Percentiles rank a stretch among this genome's conserved stretches.
phyloP scores from a whole-genome alignment of 2,888 invertebrate species.

The Harmothoe impar region DNA sequence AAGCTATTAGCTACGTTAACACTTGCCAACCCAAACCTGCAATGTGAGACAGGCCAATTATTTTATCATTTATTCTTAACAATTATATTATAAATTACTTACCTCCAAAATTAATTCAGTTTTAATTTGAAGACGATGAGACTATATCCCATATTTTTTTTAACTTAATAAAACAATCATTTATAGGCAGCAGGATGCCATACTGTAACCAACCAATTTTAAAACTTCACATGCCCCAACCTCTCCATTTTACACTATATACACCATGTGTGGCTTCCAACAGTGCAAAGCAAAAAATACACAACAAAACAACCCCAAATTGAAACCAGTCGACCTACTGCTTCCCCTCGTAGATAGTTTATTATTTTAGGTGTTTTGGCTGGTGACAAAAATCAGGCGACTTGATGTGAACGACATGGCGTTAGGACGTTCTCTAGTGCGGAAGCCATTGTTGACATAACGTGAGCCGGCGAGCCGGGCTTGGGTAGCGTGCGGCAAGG shows the following conservation, averaged over 20 bases:
- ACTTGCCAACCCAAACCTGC: slow-evolving; percentile 15
- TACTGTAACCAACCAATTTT: too few relatives aligned
- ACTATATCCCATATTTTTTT: too few relatives aligned
- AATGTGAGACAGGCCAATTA: not conserved
- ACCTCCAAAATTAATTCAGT: too few relatives aligned
- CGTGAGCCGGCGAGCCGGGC: not conserved
- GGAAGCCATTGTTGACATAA: slow-evolving; percentile 58
- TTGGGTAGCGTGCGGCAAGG: not conserved
- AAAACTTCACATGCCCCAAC: not conserved
- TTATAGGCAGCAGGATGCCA: too few relatives aligned
- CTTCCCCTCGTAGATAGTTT: not conserved
- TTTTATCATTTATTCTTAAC: not conserved
- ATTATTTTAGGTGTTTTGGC: slow-evolving; percentile 12
- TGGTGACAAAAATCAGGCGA: slow-evolving; percentile 33
- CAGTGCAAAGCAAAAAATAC: not conserved
- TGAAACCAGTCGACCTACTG: not conserved
- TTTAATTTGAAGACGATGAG: too few relatives aligned
- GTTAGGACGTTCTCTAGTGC: not conserved
- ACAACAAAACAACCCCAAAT: not conserved
- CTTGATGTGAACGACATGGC: not conserved
- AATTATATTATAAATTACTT: not conserved
- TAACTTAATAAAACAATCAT: too few relatives aligned
- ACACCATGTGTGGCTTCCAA: not conserved
- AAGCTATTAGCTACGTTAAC: not conserved
- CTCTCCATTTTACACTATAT: not conserved